Base-by-base conservation (phyloP, 2,888 invertebrate genomes). In the Hanleya hanleyi region DNA sequence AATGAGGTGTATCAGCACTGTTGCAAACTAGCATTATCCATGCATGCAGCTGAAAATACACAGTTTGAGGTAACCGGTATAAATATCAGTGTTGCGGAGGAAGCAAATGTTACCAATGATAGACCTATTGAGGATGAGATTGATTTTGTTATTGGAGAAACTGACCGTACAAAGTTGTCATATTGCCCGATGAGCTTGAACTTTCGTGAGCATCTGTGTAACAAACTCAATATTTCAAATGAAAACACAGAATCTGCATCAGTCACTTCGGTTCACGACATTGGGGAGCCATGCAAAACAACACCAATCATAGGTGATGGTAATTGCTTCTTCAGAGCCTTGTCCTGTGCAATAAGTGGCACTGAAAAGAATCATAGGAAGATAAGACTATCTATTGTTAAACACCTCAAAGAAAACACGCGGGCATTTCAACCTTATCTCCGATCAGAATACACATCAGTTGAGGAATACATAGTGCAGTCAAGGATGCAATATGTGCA, bases 301-400 rank as follows among this genome's bases (percentile, higher is more conserved):
- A 41, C 9, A 41, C 9, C 9, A 41, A 41, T 41, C 9, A 18
- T 12, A 41, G 18, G 9, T 35, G 69, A 69, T 61, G 69, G 69
- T 37, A 69, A 69, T 38, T 69, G 69, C 61, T 61, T 69, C n/a
- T 69, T 69, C 35, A 18, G 69, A 69, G 57, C 69, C 37, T 37
- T 69, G 61, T 69, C 69, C 1, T 61, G 18, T 18, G 41, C 18
- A 18, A 41, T 41, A 41, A 12, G 9, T 12, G 41, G 41, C 18
- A 41, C 41, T 29, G 29, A 69, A 41, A 15, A 41, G 7, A 61
- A 61, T 29, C 61, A 38, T 38, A 15, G 29, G 15, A 26, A 7
- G 22, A 69, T 69, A 15, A 36, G 69, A 37, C 33, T 26, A 32
- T 12, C 22, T 32, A 29, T 71, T 36, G 49, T 49, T 18, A 22